Evolutionary conservation across 2,888 invertebrate species (phyloP).

Genomic region (Kuschelorhynchus macadamiae): DNA sequence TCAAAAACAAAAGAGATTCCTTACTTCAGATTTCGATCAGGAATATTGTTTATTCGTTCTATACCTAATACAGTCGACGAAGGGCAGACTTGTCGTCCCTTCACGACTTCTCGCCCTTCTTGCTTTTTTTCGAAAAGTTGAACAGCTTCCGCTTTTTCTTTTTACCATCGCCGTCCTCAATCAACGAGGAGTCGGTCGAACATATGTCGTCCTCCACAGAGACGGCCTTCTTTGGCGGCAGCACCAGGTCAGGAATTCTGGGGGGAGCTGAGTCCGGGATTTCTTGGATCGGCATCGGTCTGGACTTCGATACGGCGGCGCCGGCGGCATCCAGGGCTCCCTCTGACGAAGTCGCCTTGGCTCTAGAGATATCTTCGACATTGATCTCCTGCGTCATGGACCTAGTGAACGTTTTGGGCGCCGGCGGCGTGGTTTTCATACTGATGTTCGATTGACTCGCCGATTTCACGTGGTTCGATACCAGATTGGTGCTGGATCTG

Average conservation of each 20-base stretch:
- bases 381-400: conserved; percentile 72
- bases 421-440: conserved; percentile 50
- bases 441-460: conserved; percentile 64
- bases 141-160: conserved; percentile 77
- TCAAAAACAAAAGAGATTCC: too few relatives aligned
- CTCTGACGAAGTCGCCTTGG: conserved; percentile 63
- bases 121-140: conserved; percentile 72
- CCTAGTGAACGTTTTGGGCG: conserved; percentile 65
- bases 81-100: too few relatives aligned
- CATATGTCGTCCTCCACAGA: conserved; percentile 76
- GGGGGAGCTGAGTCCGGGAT: conserved; percentile 7
- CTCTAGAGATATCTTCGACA: conserved; percentile 60
- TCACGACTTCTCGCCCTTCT: conserved; percentile 58
- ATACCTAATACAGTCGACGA: too few relatives aligned
- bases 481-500: conserved; percentile 26
- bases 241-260: too few relatives aligned
- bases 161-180: conserved; percentile 76
- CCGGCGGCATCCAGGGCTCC: conserved; percentile 25
- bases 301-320: too few relatives aligned
- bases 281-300: conserved; percentile 30
- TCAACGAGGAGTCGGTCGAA: conserved; percentile 80
- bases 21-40: too few relatives aligned
- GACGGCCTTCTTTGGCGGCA: conserved; percentile 57
- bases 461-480: conserved; percentile 57
- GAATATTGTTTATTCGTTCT: too few relatives aligned